A percentile compares a stretch with the other conserved stretches of the same genome.
Evolutionary conservation across 1,140 invertebrate genomes (phyloP).

Genomic region (Cyphomyrmex costatus): DNA sequence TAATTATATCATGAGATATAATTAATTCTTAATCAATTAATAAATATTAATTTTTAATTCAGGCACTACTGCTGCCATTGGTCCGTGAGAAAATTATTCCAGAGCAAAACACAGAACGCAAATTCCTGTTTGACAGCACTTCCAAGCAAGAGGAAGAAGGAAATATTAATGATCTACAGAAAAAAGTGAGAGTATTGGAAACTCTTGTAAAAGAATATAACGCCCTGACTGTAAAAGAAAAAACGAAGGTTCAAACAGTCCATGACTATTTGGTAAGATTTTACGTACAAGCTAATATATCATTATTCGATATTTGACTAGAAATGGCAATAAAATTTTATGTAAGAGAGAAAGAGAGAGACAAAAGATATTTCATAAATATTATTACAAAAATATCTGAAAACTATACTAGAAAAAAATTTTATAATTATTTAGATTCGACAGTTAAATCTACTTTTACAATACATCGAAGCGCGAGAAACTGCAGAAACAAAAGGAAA

Average conservation of each 20-base stretch:
- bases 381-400: not conserved
- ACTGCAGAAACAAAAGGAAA: constrained; percentile 37
- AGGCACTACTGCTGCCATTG: constrained; percentile 55
- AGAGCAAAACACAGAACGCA: constrained; percentile 28
- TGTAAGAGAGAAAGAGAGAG: no score
- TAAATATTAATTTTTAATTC: constrained; percentile 3
- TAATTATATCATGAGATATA: not conserved
- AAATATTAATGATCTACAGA: constrained; percentile 63
- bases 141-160: not conserved
- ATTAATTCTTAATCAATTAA: not conserved
- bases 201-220: constrained; percentile 76
- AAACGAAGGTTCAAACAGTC: constrained; percentile 74
- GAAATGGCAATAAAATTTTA: not conserved
- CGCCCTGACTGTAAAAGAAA: constrained; percentile 69
- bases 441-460: constrained; percentile 72
- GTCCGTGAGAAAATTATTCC: constrained; percentile 15
- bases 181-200: constrained; percentile 73
- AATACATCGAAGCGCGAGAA: constrained; percentile 71
- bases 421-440: constrained; percentile 34
- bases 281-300: not conserved
- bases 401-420: not conserved
- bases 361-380: not conserved
- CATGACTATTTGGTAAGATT: constrained; percentile 77
- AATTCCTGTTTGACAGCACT: constrained; percentile 67
- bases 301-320: not conserved